Conservation (phyloP, 1,140 invertebrate genomes). For the Carposina sasakii region DNA sequence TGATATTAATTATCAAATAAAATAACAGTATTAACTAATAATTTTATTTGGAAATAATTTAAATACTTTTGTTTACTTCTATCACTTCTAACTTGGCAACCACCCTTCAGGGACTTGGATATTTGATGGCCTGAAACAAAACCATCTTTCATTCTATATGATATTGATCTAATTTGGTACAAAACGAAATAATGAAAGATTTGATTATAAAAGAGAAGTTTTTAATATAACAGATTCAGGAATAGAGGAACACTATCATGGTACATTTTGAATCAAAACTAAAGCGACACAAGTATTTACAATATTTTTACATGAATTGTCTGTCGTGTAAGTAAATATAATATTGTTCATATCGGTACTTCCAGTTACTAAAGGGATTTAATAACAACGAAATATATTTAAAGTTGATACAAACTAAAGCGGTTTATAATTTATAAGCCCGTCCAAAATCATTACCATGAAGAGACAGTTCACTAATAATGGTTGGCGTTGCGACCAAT, state of each 20-base stretch:
- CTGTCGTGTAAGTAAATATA: too few relatives aligned
- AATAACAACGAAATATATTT: too few relatives aligned
- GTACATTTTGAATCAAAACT: constrained; percentile 27
- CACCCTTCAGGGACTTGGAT: constrained; percentile 42
- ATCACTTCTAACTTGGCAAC: constrained; percentile 63
- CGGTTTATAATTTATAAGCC: too few relatives aligned
- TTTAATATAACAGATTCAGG: constrained; percentile 35
- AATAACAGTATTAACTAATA: constrained; percentile 46
- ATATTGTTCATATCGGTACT: too few relatives aligned
- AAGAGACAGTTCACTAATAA: too few relatives aligned
- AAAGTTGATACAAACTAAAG: too few relatives aligned
- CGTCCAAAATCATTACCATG: too few relatives aligned
- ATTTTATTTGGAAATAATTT: constrained; percentile 69
- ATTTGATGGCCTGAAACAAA: constrained; percentile 58
- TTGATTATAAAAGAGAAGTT: constrained; percentile 27
- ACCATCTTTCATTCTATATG: constrained; percentile 30
- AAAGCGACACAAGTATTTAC: constrained; percentile 36
- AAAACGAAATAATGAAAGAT: constrained; percentile 23
- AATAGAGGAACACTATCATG: constrained; percentile 27
- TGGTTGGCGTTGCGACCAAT: too few relatives aligned
- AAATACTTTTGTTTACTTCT: constrained; percentile 65
- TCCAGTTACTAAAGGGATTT: too few relatives aligned
- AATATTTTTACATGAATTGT: too few relatives aligned
- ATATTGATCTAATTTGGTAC: background rate
- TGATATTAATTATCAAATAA: constrained; percentile 33